Evolutionary conservation across 2,797 vertebrate genomes (phyloP).

Genomic region (Lutjanus argentimaculatus): DNA sequence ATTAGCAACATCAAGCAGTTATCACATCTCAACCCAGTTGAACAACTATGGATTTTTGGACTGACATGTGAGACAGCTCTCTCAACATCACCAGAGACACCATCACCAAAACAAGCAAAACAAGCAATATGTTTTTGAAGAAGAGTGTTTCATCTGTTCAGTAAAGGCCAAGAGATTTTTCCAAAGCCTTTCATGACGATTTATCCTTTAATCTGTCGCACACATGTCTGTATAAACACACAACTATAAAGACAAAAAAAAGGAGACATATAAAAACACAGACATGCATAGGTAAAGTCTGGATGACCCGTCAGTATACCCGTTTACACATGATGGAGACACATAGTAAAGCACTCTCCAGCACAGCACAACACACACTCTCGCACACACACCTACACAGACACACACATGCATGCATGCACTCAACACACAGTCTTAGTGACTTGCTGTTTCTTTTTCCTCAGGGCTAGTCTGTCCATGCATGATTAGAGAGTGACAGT

Average conservation of each 20-base stretch:
- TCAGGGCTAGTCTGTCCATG: constrained; percentile 78
- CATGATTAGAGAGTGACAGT: constrained; percentile 82
- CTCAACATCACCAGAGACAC: not conserved
- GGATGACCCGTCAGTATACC: not conserved
- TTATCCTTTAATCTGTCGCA: not conserved
- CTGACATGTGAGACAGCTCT: not conserved
- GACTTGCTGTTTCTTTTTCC: constrained; percentile 66
- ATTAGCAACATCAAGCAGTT: not conserved
- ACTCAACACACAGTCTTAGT: constrained; percentile 40
- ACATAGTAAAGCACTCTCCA: constrained; percentile 30
- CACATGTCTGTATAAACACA: not conserved
- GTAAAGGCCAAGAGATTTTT: not conserved
- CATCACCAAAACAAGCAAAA: constrained; percentile 4
- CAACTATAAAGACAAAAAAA: not conserved
- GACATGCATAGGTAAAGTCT: constrained; percentile 15
- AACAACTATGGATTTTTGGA: constrained; percentile 5
- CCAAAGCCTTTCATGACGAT: constrained; percentile 1
- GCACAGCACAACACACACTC: constrained; percentile 34
- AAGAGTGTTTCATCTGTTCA: not conserved
- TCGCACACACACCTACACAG: constrained; percentile 41
- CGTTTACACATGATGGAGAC: constrained; percentile 37
- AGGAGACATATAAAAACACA: not conserved
- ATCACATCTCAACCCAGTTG: not conserved
- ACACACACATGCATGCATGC: constrained; percentile 43
- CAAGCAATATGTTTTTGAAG: constrained; percentile 6